phyloP scores from a whole-genome alignment of 2,888 invertebrate species.

The Philereme vetulata region DNA sequence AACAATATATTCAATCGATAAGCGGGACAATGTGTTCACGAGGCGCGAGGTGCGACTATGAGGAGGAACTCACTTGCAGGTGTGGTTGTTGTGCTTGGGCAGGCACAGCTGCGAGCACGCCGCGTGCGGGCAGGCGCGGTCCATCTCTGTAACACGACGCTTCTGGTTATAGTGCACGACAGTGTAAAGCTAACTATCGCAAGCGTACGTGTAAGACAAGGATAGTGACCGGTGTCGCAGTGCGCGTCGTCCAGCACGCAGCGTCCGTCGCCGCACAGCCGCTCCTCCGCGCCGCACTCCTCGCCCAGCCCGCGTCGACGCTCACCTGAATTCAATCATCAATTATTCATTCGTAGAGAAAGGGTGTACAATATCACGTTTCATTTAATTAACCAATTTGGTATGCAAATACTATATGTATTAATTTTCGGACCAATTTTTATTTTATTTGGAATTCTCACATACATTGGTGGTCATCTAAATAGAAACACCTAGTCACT shows the following conservation, averaged over 20 bases:
- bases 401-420: no score
- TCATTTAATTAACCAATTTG: no score
- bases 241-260: constrained; percentile 54
- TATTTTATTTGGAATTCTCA: no score
- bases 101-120: constrained; percentile 91
- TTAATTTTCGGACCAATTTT: no score
- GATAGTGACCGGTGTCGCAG: constrained; percentile 48
- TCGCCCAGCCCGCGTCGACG: constrained; percentile 43
- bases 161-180: no score
- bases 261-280: constrained; percentile 64
- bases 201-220: neutral
- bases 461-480: no score
- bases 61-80: constrained; percentile 67
- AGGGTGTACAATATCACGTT: no score
- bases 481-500: no score
- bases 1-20: no score
- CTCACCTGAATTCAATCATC: constrained; percentile 31
- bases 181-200: neutral
- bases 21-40: no score
- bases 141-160: constrained; percentile 39
- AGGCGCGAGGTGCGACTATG: neutral
- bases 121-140: constrained; percentile 85
- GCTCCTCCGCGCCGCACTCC: constrained; percentile 56
- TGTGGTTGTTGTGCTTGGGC: constrained; percentile 69
- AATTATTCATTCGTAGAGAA: no score